These are phyloP conservation scores for Cichladusa arquata DNA, from an alignment of 2,113 vertebrate species.

Conservation along the genomic window DNA sequence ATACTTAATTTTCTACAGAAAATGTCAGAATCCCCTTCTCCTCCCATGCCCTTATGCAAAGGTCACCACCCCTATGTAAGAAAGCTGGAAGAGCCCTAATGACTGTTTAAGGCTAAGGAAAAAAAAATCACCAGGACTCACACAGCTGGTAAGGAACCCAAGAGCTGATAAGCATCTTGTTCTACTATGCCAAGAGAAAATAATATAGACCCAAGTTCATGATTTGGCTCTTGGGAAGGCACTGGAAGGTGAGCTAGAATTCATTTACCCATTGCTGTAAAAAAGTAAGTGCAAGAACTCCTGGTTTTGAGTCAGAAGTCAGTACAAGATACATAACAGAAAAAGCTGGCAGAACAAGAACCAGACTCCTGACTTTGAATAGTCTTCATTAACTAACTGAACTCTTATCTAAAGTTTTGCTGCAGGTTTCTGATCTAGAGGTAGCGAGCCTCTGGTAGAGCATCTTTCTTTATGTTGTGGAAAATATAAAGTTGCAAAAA, in stretches of 20 bases:
- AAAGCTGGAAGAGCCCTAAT: neutral
- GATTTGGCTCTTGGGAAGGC: neutral
- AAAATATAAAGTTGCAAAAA: neutral
- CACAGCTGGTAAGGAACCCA: neutral
- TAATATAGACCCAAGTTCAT: neutral
- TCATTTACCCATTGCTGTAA: neutral
- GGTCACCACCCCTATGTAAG: neutral
- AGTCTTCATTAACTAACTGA: neutral
- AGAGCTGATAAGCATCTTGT: neutral
- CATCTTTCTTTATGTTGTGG: neutral
- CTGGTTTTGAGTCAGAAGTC: neutral
- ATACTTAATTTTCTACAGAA: neutral
- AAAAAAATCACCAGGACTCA: neutral
- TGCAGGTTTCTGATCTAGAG: neutral
- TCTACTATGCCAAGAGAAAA: neutral
- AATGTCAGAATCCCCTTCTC: neutral
- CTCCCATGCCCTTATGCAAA: neutral
- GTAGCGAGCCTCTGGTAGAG: fast-evolving
- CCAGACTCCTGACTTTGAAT: neutral
- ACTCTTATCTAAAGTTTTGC: neutral
- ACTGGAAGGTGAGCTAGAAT: neutral
- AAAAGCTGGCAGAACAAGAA: neutral
- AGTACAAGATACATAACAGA: neutral
- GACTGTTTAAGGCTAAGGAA: neutral
- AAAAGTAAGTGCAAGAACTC: neutral